Evolutionary conservation across 92 coral and sea anemone genomes (phyloP).

Genomic region (Desmophyllum pertusum): DNA sequence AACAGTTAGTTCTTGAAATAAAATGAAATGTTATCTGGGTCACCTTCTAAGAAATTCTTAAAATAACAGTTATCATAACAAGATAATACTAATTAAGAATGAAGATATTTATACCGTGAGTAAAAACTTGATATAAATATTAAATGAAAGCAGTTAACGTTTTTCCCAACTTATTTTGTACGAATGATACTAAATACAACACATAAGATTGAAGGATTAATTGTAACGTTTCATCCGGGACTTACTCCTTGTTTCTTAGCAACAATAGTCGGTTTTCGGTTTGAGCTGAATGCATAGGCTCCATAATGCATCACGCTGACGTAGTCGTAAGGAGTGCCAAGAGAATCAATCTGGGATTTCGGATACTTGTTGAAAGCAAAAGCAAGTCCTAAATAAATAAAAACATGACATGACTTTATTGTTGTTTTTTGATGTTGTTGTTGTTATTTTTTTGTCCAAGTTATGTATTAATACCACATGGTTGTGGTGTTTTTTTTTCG

Average conservation of each 20-base stretch:
- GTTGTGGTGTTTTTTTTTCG: no score
- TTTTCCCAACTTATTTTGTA: no score
- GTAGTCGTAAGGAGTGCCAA: constrained; percentile 55
- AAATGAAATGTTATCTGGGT: no score
- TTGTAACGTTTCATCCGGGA: neutral
- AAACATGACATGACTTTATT: neutral
- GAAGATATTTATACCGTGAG: no score
- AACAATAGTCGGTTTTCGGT: constrained; percentile 36
- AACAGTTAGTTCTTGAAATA: neutral
- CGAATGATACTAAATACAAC: neutral
- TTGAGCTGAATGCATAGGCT: constrained; percentile 38
- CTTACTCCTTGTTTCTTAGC: constrained; percentile 37
- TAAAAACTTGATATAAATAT: no score
- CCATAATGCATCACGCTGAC: constrained; percentile 52
- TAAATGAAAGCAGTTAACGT: no score
- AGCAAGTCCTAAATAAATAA: neutral
- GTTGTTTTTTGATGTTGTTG: no score
- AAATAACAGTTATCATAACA: no score
- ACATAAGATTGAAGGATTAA: neutral
- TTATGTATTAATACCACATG: no score
- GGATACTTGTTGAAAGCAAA: constrained; percentile 38
- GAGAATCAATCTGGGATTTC: constrained; percentile 33
- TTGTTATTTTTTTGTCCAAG: no score
- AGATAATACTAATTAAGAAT: no score
- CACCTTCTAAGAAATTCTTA: no score